phyloP scores from a whole-genome alignment of 2,888 invertebrate species.

The Archips xylosteana region DNA sequence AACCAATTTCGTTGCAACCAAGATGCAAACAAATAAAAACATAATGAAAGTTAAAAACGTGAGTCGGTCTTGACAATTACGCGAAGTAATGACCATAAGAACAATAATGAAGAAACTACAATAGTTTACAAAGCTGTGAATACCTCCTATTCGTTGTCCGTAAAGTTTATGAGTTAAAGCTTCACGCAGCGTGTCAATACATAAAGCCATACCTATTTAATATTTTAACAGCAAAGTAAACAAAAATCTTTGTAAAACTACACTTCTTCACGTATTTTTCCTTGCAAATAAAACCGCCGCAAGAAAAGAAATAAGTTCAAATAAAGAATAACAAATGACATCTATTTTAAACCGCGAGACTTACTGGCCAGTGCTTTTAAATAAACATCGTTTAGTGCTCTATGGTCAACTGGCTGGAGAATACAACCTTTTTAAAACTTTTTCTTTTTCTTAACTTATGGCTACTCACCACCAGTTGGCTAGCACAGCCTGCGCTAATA shows the following conservation, averaged over 20 bases:
- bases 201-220: neutral
- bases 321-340: constrained; percentile 12
- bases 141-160: constrained; percentile 2
- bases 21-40: neutral
- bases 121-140: neutral
- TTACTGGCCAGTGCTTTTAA: constrained; percentile 25
- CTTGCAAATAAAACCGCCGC: neutral
- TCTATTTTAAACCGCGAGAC: constrained; percentile 20
- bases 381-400: constrained; percentile 23
- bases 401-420: constrained; percentile 27
- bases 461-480: constrained; percentile 81
- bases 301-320: constrained; percentile 12
- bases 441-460: constrained; percentile 21
- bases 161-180: constrained; percentile 1
- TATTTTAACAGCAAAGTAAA: constrained; percentile 1
- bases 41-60: neutral
- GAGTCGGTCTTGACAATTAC: neutral
- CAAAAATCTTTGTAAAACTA: neutral
- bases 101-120: neutral
- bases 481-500: constrained; percentile 70
- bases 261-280: neutral
- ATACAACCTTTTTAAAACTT: constrained; percentile 23
- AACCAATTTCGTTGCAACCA: neutral
- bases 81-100: neutral
- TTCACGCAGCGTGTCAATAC: constrained; percentile 3